Evolutionary conservation across 2,113 vertebrate genomes (phyloP).

Genomic region (Trogon melanurus): DNA sequence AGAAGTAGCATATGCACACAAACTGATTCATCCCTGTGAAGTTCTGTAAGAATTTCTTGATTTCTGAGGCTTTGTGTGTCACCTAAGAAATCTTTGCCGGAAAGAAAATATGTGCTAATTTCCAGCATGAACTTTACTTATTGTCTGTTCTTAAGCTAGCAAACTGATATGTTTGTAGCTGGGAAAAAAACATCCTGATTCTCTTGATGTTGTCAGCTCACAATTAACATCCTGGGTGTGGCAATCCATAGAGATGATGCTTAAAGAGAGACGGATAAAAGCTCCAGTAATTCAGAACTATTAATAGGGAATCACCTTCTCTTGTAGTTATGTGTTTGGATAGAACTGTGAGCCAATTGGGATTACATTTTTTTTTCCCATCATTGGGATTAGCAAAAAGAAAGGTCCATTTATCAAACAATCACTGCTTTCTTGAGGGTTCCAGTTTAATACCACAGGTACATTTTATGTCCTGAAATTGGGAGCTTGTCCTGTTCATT

Average conservation of each 20-base stretch:
- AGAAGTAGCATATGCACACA: not conserved
- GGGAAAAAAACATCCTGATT: not conserved
- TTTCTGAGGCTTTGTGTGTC: not conserved
- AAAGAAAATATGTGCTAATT: not conserved
- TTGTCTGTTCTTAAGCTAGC: not conserved
- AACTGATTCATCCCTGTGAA: not conserved
- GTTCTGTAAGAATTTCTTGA: not conserved
- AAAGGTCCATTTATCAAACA: not conserved
- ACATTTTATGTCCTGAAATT: not conserved
- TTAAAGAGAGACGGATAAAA: conserved; percentile 4
- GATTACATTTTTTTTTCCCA: not conserved
- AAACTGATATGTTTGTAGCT: not conserved
- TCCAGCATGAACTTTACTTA: not conserved
- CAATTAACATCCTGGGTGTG: not conserved
- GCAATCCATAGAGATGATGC: not conserved
- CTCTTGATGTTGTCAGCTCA: not conserved
- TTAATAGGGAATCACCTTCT: not conserved
- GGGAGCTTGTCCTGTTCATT: not conserved
- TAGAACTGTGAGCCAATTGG: not conserved
- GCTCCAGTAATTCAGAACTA: not conserved
- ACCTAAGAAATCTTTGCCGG: not conserved
- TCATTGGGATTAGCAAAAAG: not conserved
- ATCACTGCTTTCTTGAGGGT: not conserved
- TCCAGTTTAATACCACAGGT: conserved; percentile 30
- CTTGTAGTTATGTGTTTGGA: not conserved